These are phyloP conservation scores for Idris sp. DNA, from an alignment of 1,140 invertebrate genomes.

Conservation along the genomic window DNA sequence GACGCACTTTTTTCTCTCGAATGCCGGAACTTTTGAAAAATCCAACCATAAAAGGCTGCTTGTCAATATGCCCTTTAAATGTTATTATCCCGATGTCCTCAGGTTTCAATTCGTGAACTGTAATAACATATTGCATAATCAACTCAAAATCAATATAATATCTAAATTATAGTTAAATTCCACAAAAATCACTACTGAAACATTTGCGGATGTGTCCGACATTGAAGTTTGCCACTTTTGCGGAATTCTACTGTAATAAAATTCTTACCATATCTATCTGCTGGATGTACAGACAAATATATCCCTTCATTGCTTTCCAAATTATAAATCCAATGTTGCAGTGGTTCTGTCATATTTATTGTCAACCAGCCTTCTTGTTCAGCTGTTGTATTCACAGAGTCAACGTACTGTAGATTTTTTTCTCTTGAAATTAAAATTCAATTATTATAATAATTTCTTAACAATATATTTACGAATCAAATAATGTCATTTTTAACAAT, in stretches of 20 bases:
- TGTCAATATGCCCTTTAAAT: constrained; percentile 86
- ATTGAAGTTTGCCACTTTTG: too few species aligned
- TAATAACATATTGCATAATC: constrained; percentile 50
- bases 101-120: constrained; percentile 88
- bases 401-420: constrained; percentile 83
- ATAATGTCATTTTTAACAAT: too few species aligned
- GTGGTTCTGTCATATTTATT: constrained; percentile 86
- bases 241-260: too few species aligned
- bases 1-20: constrained; percentile 75
- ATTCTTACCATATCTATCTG: constrained; percentile 81
- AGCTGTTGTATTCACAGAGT: constrained; percentile 82
- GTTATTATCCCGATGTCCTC: constrained; percentile 90
- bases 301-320: constrained; percentile 89
- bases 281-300: constrained; percentile 88
- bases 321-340: constrained; percentile 87
- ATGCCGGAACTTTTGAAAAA: constrained; percentile 85
- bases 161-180: too few species aligned
- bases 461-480: too few species aligned
- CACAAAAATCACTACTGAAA: too few species aligned
- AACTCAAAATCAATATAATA: too few species aligned
- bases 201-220: too few species aligned
- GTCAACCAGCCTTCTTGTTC: constrained; percentile 86
- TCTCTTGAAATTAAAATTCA: constrained; percentile 69
- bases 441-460: too few species aligned
- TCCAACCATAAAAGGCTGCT: constrained; percentile 92